These are phyloP conservation scores for Carterocephalus palaemon DNA, from an alignment of 2,888 invertebrate genomes.

Conservation along the genomic window DNA sequence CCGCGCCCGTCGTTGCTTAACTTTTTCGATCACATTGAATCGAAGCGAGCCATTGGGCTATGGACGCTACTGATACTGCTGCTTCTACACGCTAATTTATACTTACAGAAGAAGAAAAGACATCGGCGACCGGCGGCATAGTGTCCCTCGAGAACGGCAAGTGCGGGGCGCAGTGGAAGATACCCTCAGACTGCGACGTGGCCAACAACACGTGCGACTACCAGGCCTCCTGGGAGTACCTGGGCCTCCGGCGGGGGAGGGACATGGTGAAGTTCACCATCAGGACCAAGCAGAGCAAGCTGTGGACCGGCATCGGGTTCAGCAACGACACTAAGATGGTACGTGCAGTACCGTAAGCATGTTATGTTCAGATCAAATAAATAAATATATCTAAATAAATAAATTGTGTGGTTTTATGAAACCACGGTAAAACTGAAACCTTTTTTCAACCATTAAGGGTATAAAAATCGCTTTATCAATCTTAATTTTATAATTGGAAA, in stretches of 20 bases:
- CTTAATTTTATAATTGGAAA: too few species aligned
- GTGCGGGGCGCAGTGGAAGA: conserved; percentile 88
- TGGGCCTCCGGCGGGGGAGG: conserved; percentile 79
- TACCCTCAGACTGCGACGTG: conserved; percentile 83
- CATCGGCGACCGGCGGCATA: conserved; percentile 58
- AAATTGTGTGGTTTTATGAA: too few species aligned
- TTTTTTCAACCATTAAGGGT: too few species aligned
- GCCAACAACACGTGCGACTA: conserved; percentile 85
- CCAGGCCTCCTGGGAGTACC: conserved; percentile 88
- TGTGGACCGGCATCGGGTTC: conserved; percentile 95
- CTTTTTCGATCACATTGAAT: too few species aligned
- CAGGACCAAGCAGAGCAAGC: conserved; percentile 85
- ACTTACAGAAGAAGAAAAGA: conserved; percentile 67
- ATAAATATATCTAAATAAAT: too few species aligned
- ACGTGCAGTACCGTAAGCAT: conserved; percentile 33
- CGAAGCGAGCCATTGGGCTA: too few species aligned
- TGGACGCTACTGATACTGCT: too few species aligned
- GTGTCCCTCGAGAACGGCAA: conserved; percentile 65
- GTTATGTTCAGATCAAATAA: neutral
- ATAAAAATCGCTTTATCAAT: too few species aligned
- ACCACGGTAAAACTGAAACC: too few species aligned
- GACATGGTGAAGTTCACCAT: conserved; percentile 90
- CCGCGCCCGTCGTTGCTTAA: too few species aligned
- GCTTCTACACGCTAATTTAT: neutral
- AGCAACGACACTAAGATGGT: conserved; percentile 91